Evolutionary conservation across 1,140 invertebrate species (phyloP).

Genomic region (Nasonia longicornis): DNA sequence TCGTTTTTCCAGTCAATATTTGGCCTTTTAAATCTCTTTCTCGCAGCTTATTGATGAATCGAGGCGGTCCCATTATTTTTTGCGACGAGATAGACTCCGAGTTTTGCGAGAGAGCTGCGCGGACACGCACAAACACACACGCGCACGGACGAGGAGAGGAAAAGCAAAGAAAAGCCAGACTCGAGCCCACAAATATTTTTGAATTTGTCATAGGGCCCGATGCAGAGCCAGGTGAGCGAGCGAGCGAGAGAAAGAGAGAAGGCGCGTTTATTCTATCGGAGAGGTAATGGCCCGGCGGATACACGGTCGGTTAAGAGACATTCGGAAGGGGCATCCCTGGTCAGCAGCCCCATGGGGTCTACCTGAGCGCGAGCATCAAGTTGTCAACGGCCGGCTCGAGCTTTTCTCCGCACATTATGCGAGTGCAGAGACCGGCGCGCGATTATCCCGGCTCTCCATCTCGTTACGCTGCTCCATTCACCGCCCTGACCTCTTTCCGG

Average conservation of each 20-base stretch:
- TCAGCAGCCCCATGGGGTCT: constrained; percentile 24
- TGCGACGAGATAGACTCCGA: constrained; percentile 1
- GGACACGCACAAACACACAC: constrained; percentile 1
- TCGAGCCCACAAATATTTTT: constrained; percentile 42
- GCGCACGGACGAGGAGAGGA: background rate
- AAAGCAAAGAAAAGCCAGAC: constrained; percentile 34
- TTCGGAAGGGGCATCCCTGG: background rate
- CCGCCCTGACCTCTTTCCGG: background rate
- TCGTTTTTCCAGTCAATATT: background rate
- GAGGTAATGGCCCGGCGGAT: constrained; percentile 47
- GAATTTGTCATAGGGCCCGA: constrained; percentile 39
- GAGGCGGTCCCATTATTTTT: too few species aligned
- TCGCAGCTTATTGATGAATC: background rate
- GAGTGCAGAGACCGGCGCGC: background rate
- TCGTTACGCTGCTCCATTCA: background rate
- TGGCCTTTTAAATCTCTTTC: background rate
- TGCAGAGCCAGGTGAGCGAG: constrained; percentile 21
- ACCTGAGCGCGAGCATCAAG: constrained; percentile 34
- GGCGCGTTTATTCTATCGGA: constrained; percentile 37
- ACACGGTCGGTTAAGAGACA: constrained; percentile 37
- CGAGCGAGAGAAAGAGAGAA: background rate
- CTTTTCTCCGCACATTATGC: background rate
- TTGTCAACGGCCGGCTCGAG: constrained; percentile 27
- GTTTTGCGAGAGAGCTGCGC: background rate
- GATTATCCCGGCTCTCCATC: constrained; percentile 38